phyloP scores from a whole-genome alignment of 2,113 vertebrate genomes.

The Mirounga angustirostris region DNA sequence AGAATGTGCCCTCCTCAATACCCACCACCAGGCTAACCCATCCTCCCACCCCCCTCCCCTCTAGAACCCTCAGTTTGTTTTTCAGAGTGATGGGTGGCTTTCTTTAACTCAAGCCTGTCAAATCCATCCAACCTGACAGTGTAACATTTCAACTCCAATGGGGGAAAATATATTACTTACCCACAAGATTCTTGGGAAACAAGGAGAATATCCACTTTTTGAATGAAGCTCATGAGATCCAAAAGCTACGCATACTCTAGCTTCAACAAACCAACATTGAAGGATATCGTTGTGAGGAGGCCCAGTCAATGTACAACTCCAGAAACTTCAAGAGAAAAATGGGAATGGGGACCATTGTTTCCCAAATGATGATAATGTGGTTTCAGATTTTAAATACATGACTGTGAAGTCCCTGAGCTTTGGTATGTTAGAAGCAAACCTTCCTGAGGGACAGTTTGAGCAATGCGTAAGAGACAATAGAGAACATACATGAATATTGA shows the following conservation, averaged over 20 bases:
- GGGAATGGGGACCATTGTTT: background rate
- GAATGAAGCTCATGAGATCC: background rate
- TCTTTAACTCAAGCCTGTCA: conserved; percentile 53
- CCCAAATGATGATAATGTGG: background rate
- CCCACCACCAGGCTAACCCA: no score
- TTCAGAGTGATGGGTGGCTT: conserved; percentile 15
- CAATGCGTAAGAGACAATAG: background rate
- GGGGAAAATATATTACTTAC: background rate
- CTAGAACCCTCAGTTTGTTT: no score
- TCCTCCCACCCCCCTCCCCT: no score
- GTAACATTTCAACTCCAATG: conserved; percentile 22
- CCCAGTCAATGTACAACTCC: background rate
- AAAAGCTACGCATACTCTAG: background rate
- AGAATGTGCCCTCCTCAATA: no score
- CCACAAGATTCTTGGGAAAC: conserved; percentile 25
- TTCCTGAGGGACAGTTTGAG: background rate
- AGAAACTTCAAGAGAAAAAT: background rate
- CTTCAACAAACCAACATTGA: background rate
- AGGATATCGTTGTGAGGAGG: background rate
- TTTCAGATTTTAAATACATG: conserved; percentile 20
- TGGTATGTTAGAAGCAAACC: background rate
- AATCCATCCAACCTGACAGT: conserved; percentile 55
- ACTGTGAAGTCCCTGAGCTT: background rate
- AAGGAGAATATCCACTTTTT: conserved; percentile 37
- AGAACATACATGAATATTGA: background rate